Percentiles rank a stretch among this genome's conserved stretches.
phyloP scores from a whole-genome alignment of 2,888 invertebrate genomes.

The Epistrophe eligans region DNA sequence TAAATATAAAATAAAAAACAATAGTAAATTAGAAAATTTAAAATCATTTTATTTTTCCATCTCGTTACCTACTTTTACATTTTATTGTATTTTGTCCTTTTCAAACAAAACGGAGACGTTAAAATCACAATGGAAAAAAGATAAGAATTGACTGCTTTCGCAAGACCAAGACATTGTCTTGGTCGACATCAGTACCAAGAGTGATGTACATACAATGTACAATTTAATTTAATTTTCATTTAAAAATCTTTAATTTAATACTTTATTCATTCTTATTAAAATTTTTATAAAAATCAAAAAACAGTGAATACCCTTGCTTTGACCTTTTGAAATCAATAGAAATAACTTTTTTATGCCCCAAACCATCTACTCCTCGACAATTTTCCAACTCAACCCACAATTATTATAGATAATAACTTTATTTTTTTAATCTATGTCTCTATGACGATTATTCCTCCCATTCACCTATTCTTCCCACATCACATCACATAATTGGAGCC shows the following conservation, averaged over 20 bases:
- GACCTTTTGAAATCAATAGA: constrained; percentile 64
- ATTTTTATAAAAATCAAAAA: constrained; percentile 1
- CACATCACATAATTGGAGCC: constrained; percentile 70
- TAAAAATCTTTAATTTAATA: not conserved
- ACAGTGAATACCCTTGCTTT: constrained; percentile 57
- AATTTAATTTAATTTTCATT: not conserved
- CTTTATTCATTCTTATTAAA: not conserved
- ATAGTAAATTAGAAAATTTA: too few relatives aligned
- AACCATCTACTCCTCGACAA: constrained; percentile 22
- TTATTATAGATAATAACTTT: constrained; percentile 8
- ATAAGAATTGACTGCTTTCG: too few relatives aligned
- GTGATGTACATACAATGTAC: too few relatives aligned
- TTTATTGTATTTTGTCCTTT: too few relatives aligned
- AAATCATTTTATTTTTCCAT: too few relatives aligned
- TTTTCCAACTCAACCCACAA: constrained; percentile 14
- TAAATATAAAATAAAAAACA: too few relatives aligned
- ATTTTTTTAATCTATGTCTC: constrained; percentile 14
- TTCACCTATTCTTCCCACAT: constrained; percentile 33
- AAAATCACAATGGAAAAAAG: too few relatives aligned
- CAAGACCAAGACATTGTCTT: too few relatives aligned
- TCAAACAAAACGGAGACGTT: too few relatives aligned
- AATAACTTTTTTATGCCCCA: constrained; percentile 23
- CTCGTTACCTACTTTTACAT: too few relatives aligned
- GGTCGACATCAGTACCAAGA: too few relatives aligned
- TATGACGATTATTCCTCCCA: constrained; percentile 42